A percentile compares a stretch with the other conserved stretches of the same genome.
phyloP scores from a whole-genome alignment of 2,797 vertebrate species.

The Tiaroga cobitis region DNA sequence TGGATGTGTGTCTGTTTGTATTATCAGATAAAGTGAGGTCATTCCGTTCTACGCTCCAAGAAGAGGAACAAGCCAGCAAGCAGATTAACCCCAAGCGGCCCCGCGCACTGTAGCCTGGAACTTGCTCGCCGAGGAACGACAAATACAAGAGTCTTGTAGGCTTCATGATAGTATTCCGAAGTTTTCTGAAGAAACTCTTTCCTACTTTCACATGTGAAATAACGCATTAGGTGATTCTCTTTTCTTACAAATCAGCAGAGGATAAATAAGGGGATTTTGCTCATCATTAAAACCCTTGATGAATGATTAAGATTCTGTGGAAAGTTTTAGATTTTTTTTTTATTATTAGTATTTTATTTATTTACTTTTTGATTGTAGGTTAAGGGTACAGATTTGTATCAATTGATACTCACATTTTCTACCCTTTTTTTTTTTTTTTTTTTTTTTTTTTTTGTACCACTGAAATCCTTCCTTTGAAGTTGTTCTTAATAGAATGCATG shows the following conservation, averaged over 20 bases:
- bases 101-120: conserved; percentile 73
- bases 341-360: conserved; percentile 73
- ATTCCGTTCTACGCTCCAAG: conserved; percentile 93
- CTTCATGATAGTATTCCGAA: conserved; percentile 49
- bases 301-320: conserved; percentile 24
- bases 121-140: conserved; percentile 28
- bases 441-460: conserved; percentile 61
- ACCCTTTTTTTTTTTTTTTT: conserved; percentile 51
- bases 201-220: conserved; percentile 47
- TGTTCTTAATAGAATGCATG: conserved; percentile 73
- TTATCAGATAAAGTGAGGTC: conserved; percentile 97
- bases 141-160: conserved; percentile 43
- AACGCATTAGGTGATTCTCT: conserved; percentile 41
- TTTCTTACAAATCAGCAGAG: conserved; percentile 40
- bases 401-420: conserved; percentile 56
- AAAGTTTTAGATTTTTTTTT: conserved; percentile 66
- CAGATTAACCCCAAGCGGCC: conserved; percentile 98
- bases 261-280: conserved; percentile 31
- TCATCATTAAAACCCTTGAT: background rate
- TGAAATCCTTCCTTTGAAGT: conserved; percentile 43
- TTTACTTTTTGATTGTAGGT: conserved; percentile 69
- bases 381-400: conserved; percentile 62
- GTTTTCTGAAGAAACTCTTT: conserved; percentile 42
- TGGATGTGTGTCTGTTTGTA: conserved; percentile 25
- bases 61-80: conserved; percentile 99